Base-by-base conservation (phyloP, 2,113 vertebrate genomes). In the Paralichthys olivaceus region DNA sequence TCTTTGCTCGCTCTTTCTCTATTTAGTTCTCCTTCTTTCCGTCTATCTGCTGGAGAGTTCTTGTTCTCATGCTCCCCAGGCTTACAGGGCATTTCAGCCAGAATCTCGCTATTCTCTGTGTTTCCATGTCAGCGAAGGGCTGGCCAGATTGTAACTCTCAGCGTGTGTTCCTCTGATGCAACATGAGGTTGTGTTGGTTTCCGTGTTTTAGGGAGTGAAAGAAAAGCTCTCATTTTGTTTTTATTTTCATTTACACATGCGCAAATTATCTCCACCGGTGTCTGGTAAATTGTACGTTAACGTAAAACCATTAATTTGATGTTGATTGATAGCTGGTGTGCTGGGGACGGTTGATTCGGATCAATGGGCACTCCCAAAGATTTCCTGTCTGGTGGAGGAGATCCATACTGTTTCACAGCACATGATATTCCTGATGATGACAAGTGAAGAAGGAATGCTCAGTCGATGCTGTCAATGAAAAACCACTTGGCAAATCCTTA, bases 391-490 rank as follows among this genome's bases (percentile, higher is more conserved):
- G 79, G 68, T 77, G 63, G 22, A 86, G 60, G 79, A 73, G 76
- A 92, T 91, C 90, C 79, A 92, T 92, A 86, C 75, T 84, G 86
- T 87, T 91, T 91, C 80, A 58, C 87, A 73, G 84, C 76, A 67
- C 80, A 90, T 88, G 81, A 89, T 92, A 88, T 87, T 85, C 83
- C 80, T 88, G 89, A 92, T 92, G 86, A 91, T 89, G 91, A 92
- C 85, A 85, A 87, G 88, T 90, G 87, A 80, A 76, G 63, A 62
- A 83, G 83, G 75, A 70, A 85, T 62, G 77, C 80, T 82, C 66
- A 56, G 71, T 91, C 61, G 53, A 87, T 86, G 75, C 66, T 57
- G 86, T 88, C 86, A 88, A 90, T 93, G 76, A 80, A 80, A 88
- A 55, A 90, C 56, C 81, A 84, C 89, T 88, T 71, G n/a, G 78